Evolutionary conservation across 2,888 invertebrate species (phyloP).

Genomic region (Hedya salicella): DNA sequence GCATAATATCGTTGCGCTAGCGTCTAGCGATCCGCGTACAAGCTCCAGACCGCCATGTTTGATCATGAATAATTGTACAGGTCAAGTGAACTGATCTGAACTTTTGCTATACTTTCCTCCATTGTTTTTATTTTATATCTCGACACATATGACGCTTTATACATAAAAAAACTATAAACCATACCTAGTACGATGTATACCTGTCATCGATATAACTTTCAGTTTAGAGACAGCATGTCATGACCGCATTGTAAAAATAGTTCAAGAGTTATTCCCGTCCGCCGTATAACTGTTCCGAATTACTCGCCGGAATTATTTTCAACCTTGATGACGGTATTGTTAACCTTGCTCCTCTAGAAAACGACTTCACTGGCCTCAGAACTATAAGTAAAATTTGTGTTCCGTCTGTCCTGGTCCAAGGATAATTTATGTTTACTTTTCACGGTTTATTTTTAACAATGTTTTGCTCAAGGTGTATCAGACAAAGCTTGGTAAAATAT

Average conservation of each 20-base stretch:
- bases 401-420: constrained; percentile 50
- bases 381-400: constrained; percentile 45
- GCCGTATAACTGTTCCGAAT: constrained; percentile 58
- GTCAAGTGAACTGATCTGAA: background rate
- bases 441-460: constrained; percentile 21
- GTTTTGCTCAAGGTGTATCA: constrained; percentile 19
- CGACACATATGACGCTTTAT: constrained; percentile 3
- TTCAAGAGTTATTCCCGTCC: constrained; percentile 62
- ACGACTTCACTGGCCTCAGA: constrained; percentile 66
- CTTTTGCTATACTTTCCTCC: too few relatives aligned
- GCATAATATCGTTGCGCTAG: constrained; percentile 49
- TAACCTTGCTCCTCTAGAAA: constrained; percentile 74
- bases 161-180: constrained; percentile 10
- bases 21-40: constrained; percentile 43
- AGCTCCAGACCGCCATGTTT: constrained; percentile 13
- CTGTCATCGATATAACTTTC: constrained; percentile 26
- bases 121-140: constrained; percentile 1
- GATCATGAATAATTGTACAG: background rate
- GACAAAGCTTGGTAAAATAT: constrained; percentile 4
- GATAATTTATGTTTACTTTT: constrained; percentile 56
- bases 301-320: constrained; percentile 68
- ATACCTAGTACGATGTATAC: constrained; percentile 7
- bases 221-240: constrained; percentile 30
- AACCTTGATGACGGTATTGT: constrained; percentile 81
- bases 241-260: constrained; percentile 52